These are phyloP conservation scores for Oscheius sp. DNA, from an alignment of 2,888 invertebrate genomes.

Conservation along the genomic window DNA sequence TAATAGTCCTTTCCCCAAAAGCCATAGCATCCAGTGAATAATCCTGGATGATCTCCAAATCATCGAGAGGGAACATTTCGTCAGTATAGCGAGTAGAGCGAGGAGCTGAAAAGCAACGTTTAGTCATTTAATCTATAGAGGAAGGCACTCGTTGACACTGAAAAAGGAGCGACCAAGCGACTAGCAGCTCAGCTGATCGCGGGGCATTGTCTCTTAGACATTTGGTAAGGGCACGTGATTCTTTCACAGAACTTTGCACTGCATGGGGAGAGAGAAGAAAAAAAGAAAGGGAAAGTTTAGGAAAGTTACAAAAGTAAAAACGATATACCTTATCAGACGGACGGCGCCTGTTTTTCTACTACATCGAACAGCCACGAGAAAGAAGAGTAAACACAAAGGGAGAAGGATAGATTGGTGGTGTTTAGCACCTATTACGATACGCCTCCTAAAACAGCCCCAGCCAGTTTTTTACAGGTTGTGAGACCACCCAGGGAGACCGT, in stretches of 20 bases:
- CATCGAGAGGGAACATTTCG: constrained; percentile 23
- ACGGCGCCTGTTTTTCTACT: too few species aligned
- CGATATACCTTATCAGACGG: background rate
- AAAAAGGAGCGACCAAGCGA: background rate
- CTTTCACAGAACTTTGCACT: too few species aligned
- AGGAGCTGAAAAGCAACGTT: constrained; percentile 11
- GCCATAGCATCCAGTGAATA: constrained; percentile 17
- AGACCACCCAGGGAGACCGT: too few species aligned
- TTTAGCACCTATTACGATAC: too few species aligned
- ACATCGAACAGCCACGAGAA: background rate
- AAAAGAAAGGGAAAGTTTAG: background rate
- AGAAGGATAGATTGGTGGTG: background rate
- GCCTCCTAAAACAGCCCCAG: too few species aligned
- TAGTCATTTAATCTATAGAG: background rate
- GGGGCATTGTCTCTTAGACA: too few species aligned
- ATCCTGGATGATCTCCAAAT: constrained; percentile 1
- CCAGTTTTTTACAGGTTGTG: too few species aligned
- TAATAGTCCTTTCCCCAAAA: background rate
- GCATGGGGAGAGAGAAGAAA: background rate
- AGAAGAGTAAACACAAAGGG: background rate
- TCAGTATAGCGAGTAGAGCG: constrained; percentile 1
- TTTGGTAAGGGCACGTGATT: too few species aligned
- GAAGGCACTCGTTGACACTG: background rate
- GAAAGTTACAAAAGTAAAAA: too few species aligned
- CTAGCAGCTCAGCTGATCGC: background rate